These are phyloP conservation scores for Xenops minutus DNA, from an alignment of 2,797 vertebrate species.

Conservation along the genomic window DNA sequence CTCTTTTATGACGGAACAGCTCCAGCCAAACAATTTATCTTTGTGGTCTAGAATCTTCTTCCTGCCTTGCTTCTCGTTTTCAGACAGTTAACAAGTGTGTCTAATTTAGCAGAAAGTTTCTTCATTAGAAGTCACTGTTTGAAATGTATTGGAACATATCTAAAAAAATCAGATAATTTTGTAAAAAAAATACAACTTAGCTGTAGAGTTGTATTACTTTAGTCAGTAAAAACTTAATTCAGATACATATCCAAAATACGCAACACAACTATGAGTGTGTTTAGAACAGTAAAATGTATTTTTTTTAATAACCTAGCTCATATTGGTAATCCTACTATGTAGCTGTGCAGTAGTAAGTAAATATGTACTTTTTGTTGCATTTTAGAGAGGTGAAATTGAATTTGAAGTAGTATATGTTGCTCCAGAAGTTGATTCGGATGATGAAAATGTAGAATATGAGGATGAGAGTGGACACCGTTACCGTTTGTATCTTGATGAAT, in stretches of 20 bases:
- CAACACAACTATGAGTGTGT: not conserved
- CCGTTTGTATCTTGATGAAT: conserved; percentile 92
- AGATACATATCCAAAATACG: not conserved
- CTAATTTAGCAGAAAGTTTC: not conserved
- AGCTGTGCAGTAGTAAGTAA: not conserved
- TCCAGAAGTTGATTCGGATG: conserved; percentile 96
- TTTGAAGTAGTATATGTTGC: conserved; percentile 99
- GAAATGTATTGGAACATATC: not conserved
- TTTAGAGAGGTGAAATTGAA: conserved; percentile 94
- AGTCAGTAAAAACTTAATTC: not conserved
- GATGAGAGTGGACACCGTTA: conserved; percentile 98
- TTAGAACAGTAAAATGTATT: not conserved
- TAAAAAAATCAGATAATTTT: not conserved
- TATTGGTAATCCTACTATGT: not conserved
- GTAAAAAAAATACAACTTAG: not conserved
- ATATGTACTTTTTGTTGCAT: not conserved
- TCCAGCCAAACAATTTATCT: not conserved
- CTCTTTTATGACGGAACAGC: not conserved
- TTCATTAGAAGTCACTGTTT: not conserved
- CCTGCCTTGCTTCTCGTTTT: not conserved
- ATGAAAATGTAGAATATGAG: conserved; percentile 98
- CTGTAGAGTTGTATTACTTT: not conserved
- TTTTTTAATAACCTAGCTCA: not conserved
- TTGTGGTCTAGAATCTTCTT: not conserved
- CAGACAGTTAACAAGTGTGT: not conserved